Conservation (phyloP, 2,113 vertebrate genomes). For the Cinclus mexicanus region DNA sequence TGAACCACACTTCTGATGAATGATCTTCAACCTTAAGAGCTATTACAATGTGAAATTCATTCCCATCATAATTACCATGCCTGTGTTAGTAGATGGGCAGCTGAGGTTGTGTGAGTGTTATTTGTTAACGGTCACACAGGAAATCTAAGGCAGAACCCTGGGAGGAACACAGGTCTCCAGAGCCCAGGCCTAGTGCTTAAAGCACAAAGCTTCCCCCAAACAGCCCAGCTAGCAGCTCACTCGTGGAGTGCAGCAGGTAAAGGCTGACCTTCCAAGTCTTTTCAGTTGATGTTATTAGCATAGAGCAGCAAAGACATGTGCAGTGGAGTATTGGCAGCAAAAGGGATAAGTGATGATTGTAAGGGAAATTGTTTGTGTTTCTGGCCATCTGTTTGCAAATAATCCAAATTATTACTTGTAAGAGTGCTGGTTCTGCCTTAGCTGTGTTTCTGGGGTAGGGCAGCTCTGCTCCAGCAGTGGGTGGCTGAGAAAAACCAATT, state of each 20-base stretch:
- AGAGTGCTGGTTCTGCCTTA: not conserved
- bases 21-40: not conserved
- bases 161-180: not conserved
- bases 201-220: not conserved
- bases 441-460: not conserved
- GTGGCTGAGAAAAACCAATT: not conserved
- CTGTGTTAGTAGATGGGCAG: slow-evolving; percentile 38
- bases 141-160: not conserved
- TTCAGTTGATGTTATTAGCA: slow-evolving; percentile 21
- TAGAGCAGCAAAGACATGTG: slow-evolving; percentile 13
- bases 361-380: slow-evolving; percentile 40
- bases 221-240: not conserved
- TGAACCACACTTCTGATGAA: not conserved
- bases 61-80: not conserved
- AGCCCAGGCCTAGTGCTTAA: not conserved
- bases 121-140: slow-evolving; percentile 21
- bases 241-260: slow-evolving; percentile 22
- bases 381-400: slow-evolving; percentile 64
- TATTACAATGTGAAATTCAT: not conserved
- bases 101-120: not conserved
- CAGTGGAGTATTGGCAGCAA: slow-evolving; percentile 19
- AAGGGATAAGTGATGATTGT: slow-evolving; percentile 47
- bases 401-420: slow-evolving; percentile 45
- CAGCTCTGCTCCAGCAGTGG: not conserved
- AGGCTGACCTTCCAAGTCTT: slow-evolving; percentile 26